phyloP scores from a whole-genome alignment of 2,888 invertebrate species.

The Ctena decussata region DNA sequence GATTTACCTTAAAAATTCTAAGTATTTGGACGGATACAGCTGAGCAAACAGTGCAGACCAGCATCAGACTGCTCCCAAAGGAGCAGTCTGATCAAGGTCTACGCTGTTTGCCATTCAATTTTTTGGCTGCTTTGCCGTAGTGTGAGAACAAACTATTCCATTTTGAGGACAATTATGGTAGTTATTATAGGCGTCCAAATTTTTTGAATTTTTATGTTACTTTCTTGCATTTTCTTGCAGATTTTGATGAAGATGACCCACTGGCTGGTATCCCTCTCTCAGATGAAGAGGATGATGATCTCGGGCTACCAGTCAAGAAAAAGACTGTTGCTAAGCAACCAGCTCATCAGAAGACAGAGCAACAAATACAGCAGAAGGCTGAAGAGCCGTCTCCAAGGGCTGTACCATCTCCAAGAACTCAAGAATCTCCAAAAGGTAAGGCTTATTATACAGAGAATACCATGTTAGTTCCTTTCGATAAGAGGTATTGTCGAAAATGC shows the following conservation, averaged over 20 bases:
- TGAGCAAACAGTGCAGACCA: neutral
- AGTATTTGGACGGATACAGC: too few species aligned
- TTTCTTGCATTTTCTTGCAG: slow-evolving; percentile 54
- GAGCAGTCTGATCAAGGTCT: neutral
- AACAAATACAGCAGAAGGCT: slow-evolving; percentile 41
- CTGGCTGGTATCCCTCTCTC: slow-evolving; percentile 79
- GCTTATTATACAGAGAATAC: too few species aligned
- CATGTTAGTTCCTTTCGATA: too few species aligned
- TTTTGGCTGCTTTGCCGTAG: too few species aligned
- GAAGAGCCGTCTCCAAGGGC: slow-evolving; percentile 37
- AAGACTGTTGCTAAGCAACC: slow-evolving; percentile 23
- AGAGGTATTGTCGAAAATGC: too few species aligned
- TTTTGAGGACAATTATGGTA: too few species aligned
- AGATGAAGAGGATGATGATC: slow-evolving; percentile 79
- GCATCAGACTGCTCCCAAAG: neutral
- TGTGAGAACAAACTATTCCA: too few species aligned
- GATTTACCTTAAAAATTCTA: too few species aligned
- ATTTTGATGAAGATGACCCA: slow-evolving; percentile 84
- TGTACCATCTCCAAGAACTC: neutral
- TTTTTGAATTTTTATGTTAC: too few species aligned
- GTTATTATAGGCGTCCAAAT: too few species aligned
- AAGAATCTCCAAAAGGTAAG: neutral
- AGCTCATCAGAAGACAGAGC: slow-evolving; percentile 37
- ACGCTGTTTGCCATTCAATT: too few species aligned
- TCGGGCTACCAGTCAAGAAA: slow-evolving; percentile 60